A percentile compares a stretch with the other conserved stretches of the same genome.
Evolutionary conservation across 2,113 vertebrate species (phyloP).

Genomic region (Periophthalmodon schlosseri): DNA sequence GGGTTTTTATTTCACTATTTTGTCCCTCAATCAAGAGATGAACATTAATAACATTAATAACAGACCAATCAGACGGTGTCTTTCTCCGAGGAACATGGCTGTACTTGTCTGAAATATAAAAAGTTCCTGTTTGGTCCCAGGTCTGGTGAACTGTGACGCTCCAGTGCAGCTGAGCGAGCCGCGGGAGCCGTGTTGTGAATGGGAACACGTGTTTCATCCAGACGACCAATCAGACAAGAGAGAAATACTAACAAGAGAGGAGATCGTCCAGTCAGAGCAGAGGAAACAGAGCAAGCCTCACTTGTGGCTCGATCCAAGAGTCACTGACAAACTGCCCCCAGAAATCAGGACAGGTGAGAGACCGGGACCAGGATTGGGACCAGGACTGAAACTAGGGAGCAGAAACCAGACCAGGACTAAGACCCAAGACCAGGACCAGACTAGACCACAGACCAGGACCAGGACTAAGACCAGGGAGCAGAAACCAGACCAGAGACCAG

Average conservation of each 20-base stretch:
- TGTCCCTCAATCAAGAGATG: too few relatives aligned
- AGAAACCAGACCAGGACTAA: too few relatives aligned
- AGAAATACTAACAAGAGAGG: neutral
- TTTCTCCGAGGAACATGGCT: too few relatives aligned
- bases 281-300: constrained; percentile 21
- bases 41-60: too few relatives aligned
- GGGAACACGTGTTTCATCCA: neutral
- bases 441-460: too few relatives aligned
- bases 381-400: constrained; percentile 64
- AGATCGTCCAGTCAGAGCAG: neutral
- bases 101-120: too few relatives aligned
- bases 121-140: neutral
- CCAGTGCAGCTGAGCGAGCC: constrained; percentile 46
- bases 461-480: too few relatives aligned
- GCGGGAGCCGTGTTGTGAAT: constrained; percentile 31
- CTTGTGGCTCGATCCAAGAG: constrained; percentile 68
- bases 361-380: neutral
- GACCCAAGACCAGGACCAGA: too few relatives aligned
- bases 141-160: constrained; percentile 65
- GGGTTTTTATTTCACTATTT: too few relatives aligned
- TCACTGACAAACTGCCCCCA: constrained; percentile 76
- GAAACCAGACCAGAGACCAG: too few relatives aligned
- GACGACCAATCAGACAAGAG: neutral
- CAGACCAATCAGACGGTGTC: too few relatives aligned
- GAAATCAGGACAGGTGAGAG: constrained; percentile 75